Evolutionary conservation across 2,888 invertebrate genomes (phyloP).

Genomic region (Archaeoteleia sp.): DNA sequence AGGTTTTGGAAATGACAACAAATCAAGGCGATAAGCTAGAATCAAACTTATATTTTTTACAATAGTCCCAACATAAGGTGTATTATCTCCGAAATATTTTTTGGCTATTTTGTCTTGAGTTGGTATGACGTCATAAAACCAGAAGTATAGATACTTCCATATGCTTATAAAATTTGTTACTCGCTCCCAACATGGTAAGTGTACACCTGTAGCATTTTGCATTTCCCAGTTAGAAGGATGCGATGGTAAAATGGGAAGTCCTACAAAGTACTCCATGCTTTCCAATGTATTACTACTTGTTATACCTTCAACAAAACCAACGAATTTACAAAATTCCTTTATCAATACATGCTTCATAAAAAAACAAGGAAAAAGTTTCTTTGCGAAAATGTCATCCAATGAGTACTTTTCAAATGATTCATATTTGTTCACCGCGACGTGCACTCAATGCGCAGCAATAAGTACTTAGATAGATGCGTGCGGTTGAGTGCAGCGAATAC

Average conservation of each 20-base stretch:
- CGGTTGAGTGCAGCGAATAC: too few species aligned
- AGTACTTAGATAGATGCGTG: too few species aligned
- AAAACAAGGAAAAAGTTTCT: too few species aligned
- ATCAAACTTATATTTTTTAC: slow-evolving; percentile 44
- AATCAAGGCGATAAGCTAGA: slow-evolving; percentile 32
- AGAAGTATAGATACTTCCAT: slow-evolving; percentile 13
- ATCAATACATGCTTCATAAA: too few species aligned
- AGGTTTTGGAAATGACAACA: slow-evolving; percentile 11
- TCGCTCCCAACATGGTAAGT: slow-evolving; percentile 44
- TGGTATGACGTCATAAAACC: not conserved
- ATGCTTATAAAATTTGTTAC: slow-evolving; percentile 27
- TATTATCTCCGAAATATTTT: slow-evolving; percentile 26
- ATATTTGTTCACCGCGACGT: too few species aligned
- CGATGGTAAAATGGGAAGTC: slow-evolving; percentile 36
- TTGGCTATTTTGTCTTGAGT: slow-evolving; percentile 25
- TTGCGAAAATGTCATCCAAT: too few species aligned
- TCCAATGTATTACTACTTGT: too few species aligned
- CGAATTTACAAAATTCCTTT: too few species aligned
- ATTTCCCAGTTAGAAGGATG: slow-evolving; percentile 53
- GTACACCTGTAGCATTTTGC: slow-evolving; percentile 6
- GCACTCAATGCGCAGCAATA: too few species aligned
- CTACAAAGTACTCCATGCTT: slow-evolving; percentile 18
- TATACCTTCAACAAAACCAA: not conserved
- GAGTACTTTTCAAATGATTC: too few species aligned
- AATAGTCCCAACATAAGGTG: slow-evolving; percentile 43